Evolutionary conservation across 1,140 invertebrate species (phyloP).

Genomic region (Heterodera carotae): DNA sequence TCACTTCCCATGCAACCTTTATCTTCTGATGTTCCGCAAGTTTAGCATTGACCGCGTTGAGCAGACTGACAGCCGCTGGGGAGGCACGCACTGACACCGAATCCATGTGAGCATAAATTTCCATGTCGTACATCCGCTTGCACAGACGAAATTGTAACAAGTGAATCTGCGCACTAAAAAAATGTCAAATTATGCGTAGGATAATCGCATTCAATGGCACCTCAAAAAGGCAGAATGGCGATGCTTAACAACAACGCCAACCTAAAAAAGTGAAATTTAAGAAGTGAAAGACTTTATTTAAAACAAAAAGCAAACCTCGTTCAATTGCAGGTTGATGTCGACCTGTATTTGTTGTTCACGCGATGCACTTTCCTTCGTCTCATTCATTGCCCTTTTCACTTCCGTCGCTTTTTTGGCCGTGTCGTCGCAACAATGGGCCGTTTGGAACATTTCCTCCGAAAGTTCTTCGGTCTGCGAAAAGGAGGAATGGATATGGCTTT

Average conservation of each 20-base stretch:
- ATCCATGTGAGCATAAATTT: slow-evolving; percentile 69
- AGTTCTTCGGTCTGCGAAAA: slow-evolving; percentile 20
- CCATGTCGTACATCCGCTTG: slow-evolving; percentile 64
- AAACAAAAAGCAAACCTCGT: slow-evolving; percentile 39
- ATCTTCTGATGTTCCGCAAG: slow-evolving; percentile 69
- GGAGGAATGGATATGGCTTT: too few species aligned
- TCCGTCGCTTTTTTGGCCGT: neutral
- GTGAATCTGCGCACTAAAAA: slow-evolving; percentile 43
- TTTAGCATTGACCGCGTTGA: slow-evolving; percentile 77
- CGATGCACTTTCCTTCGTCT: slow-evolving; percentile 17
- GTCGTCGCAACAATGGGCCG: neutral
- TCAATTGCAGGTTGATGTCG: slow-evolving; percentile 55
- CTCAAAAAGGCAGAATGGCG: slow-evolving; percentile 32
- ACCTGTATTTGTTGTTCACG: slow-evolving; percentile 58
- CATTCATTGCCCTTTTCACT: slow-evolving; percentile 10
- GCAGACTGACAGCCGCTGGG: slow-evolving; percentile 79
- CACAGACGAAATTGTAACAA: slow-evolving; percentile 52
- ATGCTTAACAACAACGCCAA: slow-evolving; percentile 48
- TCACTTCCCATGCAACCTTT: too few species aligned
- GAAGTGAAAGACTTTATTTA: slow-evolving; percentile 2
- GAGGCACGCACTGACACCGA: slow-evolving; percentile 83
- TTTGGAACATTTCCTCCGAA: neutral
- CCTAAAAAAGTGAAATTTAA: slow-evolving; percentile 15
- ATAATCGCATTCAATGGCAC: neutral
- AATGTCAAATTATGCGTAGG: neutral